Base-by-base conservation (phyloP, 2,113 vertebrate genomes). In the Oreocharis arfaki region DNA sequence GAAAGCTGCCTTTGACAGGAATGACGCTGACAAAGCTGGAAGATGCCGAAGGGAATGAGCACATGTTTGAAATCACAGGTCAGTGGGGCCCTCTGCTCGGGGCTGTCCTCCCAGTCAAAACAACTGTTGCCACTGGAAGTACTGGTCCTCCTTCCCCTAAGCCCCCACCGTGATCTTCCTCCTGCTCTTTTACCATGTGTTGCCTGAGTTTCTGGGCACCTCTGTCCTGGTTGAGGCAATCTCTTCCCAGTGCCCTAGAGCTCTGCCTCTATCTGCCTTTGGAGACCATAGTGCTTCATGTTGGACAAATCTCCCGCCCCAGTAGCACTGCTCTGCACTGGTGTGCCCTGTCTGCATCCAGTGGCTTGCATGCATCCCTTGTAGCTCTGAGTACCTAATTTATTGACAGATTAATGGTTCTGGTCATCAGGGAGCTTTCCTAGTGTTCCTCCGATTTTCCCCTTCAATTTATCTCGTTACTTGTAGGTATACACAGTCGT, bases 1-100 rank as follows among this genome's bases (percentile, higher is more conserved):
- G 99, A 96, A 98, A 97, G 94, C 97, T 99, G 81, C 96, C 98
- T 27, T 93, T 99, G 89, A 95, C 98, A 2, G 99, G 99, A 91
- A 98, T 99, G 97, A 98, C 96, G 3, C 98, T 99, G 91, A 98
- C 98, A 21, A 99, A 98, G 97, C 97, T 98, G 32, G 99, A 99
- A 84, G 99, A 99, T 60, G 92, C 93, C 0, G 99, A 99, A 75
- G 98, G 84, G n/a, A 97, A 96, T 4, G 98, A 99, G 84, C 98
- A 97, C 74, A 93, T 98, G 42, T 99, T 99, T 98, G 99, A 99
- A 97, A 99, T 99, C 32, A 95, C 99, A 99, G 99, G 99, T 99
- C 86, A 96, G 96, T 96, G 73, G 27, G n/a, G 32, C 41, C 10
- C 30, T 65, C 76, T 86, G 65, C 84, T 73, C 75, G 41, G 19